These are phyloP conservation scores for Geophilus truncorum DNA, from an alignment of 2,888 invertebrate species.

Conservation along the genomic window DNA sequence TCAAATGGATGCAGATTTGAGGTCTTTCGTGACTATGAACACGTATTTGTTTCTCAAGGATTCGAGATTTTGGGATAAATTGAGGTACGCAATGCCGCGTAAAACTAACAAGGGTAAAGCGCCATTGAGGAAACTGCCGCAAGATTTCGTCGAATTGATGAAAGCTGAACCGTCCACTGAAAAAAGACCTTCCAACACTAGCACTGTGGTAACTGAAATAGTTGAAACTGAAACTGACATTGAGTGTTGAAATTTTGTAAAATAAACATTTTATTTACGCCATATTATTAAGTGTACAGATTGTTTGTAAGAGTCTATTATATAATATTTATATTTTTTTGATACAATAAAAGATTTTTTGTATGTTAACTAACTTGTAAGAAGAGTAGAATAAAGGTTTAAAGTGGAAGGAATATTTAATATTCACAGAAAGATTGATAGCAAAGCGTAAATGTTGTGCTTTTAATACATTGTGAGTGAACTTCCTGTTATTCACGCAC, in stretches of 20 bases:
- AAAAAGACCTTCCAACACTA: neutral
- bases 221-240: neutral
- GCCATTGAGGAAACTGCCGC: neutral
- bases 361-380: no score
- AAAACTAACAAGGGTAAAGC: neutral
- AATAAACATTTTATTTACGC: no score
- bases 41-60: constrained; percentile 42
- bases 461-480: no score
- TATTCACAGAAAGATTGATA: no score
- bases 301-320: no score
- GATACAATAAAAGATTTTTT: no score
- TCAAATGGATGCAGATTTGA: constrained; percentile 41
- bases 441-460: no score
- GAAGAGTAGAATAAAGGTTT: no score
- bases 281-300: no score
- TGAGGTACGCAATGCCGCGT: constrained; percentile 42
- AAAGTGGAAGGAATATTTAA: no score
- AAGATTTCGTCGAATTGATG: constrained; percentile 29
- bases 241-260: neutral
- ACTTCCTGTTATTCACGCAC: no score
- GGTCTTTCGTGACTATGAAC: constrained; percentile 41
- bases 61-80: constrained; percentile 43
- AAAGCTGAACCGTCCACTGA: neutral
- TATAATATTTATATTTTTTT: no score
- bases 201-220: neutral